Base-by-base conservation (phyloP, 2,797 vertebrate species). In the Anabacerthia variegaticeps region DNA sequence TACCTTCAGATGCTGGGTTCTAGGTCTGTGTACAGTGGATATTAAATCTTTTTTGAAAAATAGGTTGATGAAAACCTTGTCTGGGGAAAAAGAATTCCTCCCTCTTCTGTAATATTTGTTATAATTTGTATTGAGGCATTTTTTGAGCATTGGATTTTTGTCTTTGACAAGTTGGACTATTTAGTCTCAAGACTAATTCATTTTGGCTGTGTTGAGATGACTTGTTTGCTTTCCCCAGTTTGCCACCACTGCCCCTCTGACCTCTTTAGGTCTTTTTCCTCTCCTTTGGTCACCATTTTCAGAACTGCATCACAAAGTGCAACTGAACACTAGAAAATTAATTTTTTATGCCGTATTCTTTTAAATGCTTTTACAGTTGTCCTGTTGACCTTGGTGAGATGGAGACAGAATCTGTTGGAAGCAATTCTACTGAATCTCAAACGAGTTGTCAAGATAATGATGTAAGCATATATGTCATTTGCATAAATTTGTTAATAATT, bases 341-440 rank as follows among this genome's bases (percentile, higher is more conserved):
- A 16, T 77, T 86, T 85, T 36, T 85, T 58, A 43, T 69, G 16
- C 9, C 69, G 0, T 78, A 2, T 69, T 43, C 49, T 59, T 85
- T 32, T 63, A 13, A 49, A 74, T 56, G 17, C 34, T 84, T 92
- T 91, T 82, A 10, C 81, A 99, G 99, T 77, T 98, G 97, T 21
- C 98, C 99, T 69, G 98, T 99, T 73, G 98, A 98, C 82, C 98
- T 99, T 5, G 98, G 98, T 28, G 99, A 99, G 55, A 99, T 99
- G 99, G 99, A 99, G 96, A 98, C 98, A 3, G 99, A 99, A 84
- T 98, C 98, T 52, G 97, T 98, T 6, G 98, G 97, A 18, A 97
- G 98, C 85, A 96, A 98, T 89, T 97, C 98, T 4, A 95, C 97
- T 48, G 97, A 97, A 72, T 97, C 97, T 68, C 98, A 97, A 55